Evolutionary conservation across 2,113 vertebrate genomes (phyloP).

Genomic region (Tachysurus vachellii): DNA sequence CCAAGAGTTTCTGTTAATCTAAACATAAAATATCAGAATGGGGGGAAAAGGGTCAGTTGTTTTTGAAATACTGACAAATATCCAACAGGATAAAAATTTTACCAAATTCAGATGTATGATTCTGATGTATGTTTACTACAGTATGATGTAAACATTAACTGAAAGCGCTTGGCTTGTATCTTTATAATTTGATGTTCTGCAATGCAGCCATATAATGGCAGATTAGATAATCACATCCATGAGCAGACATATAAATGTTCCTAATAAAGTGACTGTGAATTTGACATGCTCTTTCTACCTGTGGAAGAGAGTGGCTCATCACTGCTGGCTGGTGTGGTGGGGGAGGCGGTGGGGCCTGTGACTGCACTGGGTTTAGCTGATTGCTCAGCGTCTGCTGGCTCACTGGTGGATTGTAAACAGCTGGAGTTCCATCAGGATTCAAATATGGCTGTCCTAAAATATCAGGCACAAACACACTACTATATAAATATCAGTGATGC

Average conservation of each 20-base stretch:
- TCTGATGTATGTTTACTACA: too few relatives aligned
- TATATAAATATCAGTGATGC: too few relatives aligned
- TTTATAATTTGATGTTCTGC: background rate
- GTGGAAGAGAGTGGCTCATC: conserved; percentile 75
- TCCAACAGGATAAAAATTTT: background rate
- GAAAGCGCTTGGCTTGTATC: background rate
- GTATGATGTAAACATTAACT: background rate
- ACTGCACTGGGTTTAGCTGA: conserved; percentile 68
- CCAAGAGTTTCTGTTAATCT: background rate
- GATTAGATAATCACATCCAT: background rate
- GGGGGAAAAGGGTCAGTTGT: background rate
- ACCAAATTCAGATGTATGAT: background rate
- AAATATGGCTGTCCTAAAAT: conserved; percentile 90
- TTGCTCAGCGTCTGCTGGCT: conserved; percentile 81
- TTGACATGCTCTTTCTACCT: conserved; percentile 70
- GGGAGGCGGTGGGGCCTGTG: conserved; percentile 62
- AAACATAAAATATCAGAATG: background rate
- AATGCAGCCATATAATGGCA: background rate
- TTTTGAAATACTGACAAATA: background rate
- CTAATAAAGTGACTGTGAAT: background rate
- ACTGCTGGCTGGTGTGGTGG: conserved; percentile 75
- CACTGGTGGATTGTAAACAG: conserved; percentile 89
- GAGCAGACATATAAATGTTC: background rate
- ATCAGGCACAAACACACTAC: conserved; percentile 3
- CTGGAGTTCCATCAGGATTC: conserved; percentile 91